Conservation (phyloP, 2,113 vertebrate genomes). For the Leuciscus idus region DNA sequence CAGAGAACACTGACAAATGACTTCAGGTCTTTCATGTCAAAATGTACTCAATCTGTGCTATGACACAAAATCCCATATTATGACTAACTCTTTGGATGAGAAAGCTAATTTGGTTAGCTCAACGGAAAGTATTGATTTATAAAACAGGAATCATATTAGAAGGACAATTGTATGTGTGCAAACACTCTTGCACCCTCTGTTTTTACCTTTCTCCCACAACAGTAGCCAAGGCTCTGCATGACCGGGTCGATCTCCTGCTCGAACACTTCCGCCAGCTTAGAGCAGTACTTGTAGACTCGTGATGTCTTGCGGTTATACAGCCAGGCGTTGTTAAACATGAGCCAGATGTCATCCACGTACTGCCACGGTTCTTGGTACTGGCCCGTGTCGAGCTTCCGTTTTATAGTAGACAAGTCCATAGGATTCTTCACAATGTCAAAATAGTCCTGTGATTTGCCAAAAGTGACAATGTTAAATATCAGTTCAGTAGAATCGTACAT, state of each 20-base stretch:
- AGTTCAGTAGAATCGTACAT: too few species aligned
- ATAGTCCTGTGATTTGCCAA: conserved; percentile 83
- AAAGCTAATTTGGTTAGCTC: background rate
- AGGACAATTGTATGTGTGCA: background rate
- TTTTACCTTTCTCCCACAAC: conserved; percentile 96
- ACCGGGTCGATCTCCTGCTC: conserved; percentile 99
- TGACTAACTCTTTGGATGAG: background rate
- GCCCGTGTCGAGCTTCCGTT: conserved; percentile 95
- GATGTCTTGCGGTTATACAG: conserved; percentile 99
- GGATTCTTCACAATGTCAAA: conserved; percentile 99
- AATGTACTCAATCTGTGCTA: background rate
- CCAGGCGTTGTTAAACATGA: conserved; percentile 99
- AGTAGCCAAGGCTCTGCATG: conserved; percentile 96
- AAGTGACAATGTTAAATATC: background rate
- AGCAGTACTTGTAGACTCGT: conserved; percentile 96
- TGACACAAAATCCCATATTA: background rate
- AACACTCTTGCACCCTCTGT: background rate
- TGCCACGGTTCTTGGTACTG: conserved; percentile 99
- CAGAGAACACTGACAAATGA: background rate
- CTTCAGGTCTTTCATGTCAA: background rate
- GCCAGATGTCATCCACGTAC: conserved; percentile 98
- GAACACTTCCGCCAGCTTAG: conserved; percentile 96
- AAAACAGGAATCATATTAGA: background rate
- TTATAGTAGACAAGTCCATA: conserved; percentile 98
- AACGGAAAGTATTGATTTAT: background rate